Evolutionary conservation across 92 coral and sea anemone species (phyloP), one percentile per base, ranked within the genome.

Genomic region (Parazoanthus darwini): DNA sequence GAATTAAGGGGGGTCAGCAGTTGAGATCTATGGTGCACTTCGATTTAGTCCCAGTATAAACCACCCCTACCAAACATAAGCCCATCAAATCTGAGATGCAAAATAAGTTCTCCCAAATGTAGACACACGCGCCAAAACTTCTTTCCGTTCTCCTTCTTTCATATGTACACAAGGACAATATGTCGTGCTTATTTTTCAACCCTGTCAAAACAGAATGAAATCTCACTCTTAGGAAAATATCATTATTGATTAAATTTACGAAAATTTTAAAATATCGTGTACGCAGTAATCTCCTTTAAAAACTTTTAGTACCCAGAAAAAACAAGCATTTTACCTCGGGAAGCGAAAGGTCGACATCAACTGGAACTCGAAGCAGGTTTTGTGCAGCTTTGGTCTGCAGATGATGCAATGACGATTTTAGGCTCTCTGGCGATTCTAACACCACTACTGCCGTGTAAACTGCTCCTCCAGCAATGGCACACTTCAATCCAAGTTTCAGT

Each of bases 341-440:
- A 7, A 84, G 78, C 6, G 54, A 37, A 11, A 82, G 16, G 76
- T 84, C 87, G 25, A 93, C 90, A 81, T 93, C 96, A 29, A 93
- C 92, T 8, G 90, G 85, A 51, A 77, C 91, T 29, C 91, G 74
- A 22, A 94, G 95, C 2, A 91, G 42, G 85, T 86, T 82, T 85
- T 92, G 86, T 44, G 89, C 84, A 8, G 98, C 90, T 82, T 70
- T 89, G 44, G 78, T 82, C 65, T 92, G 89, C 2, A 94, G 82
- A 78, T 88, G 78, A 56, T 85, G 74, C 39, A 89, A 75, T 23
- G 94, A 87, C 22, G 89, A 87, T 37, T 93, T 93, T 35, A 92
- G 73, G 59, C 93, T 77, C 81, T 94, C 98, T 50, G 93, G 98
- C 54, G 98, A 94, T n/a, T 94, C 92, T 76, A 94, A 83, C 0